Evolutionary conservation across 2,888 invertebrate genomes (phyloP), one percentile per base, ranked within the genome.

Genomic region (Meiosimyza platycephala): DNA sequence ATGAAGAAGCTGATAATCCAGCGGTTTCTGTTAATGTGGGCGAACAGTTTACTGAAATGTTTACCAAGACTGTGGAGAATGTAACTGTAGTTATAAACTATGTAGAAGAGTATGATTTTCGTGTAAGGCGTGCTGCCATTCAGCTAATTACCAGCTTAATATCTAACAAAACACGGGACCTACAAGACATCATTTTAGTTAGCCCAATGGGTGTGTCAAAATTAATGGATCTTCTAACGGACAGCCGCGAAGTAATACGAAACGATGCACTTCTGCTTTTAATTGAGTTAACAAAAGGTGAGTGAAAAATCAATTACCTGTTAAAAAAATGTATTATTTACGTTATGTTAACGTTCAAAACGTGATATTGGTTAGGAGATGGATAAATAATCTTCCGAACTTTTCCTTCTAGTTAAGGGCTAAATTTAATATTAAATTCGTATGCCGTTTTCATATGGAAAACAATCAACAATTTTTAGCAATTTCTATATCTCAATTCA

Each of bases 141-240:
- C 94, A 94, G 81, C 88, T 99, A 11, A 88, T 99, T 13, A 95
- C 95, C 0, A 93, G 94, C n/a, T 88, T 99, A 52, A 89, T 99
- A 12, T 91, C 92, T 0, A 97, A 97, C 83, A 92, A 94, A 85
- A 92, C 94, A 0, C 94, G 94, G 84, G 95, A 95, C 74, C 92
- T 96, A 66, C 96, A 96, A 87, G 95, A 96, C 85, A 93, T 95
- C 16, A 92, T 96, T 67, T 88, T 96, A 71, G 92, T 95, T 4
- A 95, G 95, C 86, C 96, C 97, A n/a, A 96, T 97, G 95, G 99
- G 97, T 1, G 95, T 99, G 0, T 97, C 98, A 1, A 97, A 96
- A 88, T 90, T 99, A 81, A 98, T 99, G 95, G 99, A 99, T 87
- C 89, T 99, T 16, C 88, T 99, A 13, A 92, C 93, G 6, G 99